Percentiles rank a stretch among this genome's conserved stretches.
These are phyloP conservation scores for Oreochromis mossambicus DNA, from an alignment of 2,797 vertebrate species.

Conservation along the genomic window DNA sequence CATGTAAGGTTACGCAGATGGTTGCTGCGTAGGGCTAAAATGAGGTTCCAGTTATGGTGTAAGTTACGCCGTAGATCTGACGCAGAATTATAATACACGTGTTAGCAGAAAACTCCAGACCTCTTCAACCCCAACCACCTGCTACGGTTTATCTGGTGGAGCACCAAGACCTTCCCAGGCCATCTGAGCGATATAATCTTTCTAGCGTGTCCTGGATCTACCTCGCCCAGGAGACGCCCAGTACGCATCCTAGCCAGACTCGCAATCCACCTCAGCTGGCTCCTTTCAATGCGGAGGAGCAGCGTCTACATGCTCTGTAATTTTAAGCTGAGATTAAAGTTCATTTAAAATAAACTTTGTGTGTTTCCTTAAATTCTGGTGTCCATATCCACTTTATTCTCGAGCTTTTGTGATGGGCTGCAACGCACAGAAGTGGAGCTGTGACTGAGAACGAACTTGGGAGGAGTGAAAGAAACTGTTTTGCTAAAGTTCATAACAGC, in stretches of 20 bases:
- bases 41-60: not conserved
- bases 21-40: not conserved
- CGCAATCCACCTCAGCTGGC: too few relatives aligned
- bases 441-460: not conserved
- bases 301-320: too few relatives aligned
- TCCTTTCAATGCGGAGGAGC: too few relatives aligned
- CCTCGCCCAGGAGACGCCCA: not conserved
- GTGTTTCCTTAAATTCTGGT: too few relatives aligned
- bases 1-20: fast-evolving
- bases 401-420: fast-evolving
- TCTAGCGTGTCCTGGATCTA: not conserved
- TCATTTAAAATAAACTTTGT: too few relatives aligned
- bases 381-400: fast-evolving
- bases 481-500: not conserved
- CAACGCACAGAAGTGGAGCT: not conserved
- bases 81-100: not conserved
- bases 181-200: not conserved
- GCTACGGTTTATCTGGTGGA: too few relatives aligned
- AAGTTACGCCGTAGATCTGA: not conserved
- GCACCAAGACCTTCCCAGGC: not conserved
- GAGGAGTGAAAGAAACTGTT: not conserved
- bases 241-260: not conserved
- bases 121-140: not conserved
- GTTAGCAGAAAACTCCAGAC: not conserved
- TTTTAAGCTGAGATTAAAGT: too few relatives aligned